Evolutionary conservation across 2,888 invertebrate genomes (phyloP), one percentile per base, ranked within the genome.

Genomic region (Merodon equestris): DNA sequence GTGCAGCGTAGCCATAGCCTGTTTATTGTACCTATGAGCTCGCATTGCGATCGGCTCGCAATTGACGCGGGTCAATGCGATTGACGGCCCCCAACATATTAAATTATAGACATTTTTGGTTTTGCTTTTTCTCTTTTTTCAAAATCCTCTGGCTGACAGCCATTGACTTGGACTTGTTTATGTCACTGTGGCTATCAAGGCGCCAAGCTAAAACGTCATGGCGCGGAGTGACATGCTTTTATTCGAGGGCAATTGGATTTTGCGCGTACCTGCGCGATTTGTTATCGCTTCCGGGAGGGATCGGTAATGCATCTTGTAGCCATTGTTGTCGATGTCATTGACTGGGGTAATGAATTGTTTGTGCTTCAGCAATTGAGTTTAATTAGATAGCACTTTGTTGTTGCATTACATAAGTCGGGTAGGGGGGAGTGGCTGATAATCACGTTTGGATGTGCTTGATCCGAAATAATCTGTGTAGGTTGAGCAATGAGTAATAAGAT

Each of bases 1-100:
- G 27, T 27, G 27, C 7, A 27, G 27, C 27, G 27, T 27, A 27
- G 27, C 27, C 27, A 27, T 27, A 27, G 27, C 27, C 27, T 27
- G 7, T 27, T 27, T 27, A 27, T 27, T 27, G 27, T 27, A 27
- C 7, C 27, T 27, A 7, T 2, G 27, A 27, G 27, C 27, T 2
- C 7, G 27, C n/a, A 27, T 27, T 27, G 27, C 7, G 7, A 27
- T 27, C 27, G 27, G 27, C 7, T 7, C 27, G 27, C 58, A 47
- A 66, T 54, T 66, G 27, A 15, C 60, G 27, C 45, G 60, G 73
- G 67, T 73, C 60, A 61, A 44, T 68, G 60, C 42, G 58, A 67
- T 36, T 60, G 60, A 17, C 40, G 18, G 61, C 40, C 51, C 56
- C 48, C 48, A 17, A 14, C 18, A 9, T 44, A 64, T 64, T 64